Evolutionary conservation across 2,888 invertebrate genomes (phyloP).

Genomic region (Uloborus plumipes): DNA sequence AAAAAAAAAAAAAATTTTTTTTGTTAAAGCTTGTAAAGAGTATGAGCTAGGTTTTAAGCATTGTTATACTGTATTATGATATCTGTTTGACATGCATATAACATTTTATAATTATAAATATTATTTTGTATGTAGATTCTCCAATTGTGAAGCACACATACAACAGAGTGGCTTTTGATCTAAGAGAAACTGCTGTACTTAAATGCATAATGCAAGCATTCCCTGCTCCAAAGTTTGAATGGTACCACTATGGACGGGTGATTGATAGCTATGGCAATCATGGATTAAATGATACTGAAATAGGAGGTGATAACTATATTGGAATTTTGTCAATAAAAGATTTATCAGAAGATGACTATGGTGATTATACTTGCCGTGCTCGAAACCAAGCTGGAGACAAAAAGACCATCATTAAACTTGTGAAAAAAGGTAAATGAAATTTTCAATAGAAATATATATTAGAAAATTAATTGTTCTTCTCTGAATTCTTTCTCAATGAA

Average conservation of each 20-base stretch:
- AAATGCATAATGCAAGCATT: slow-evolving; percentile 91
- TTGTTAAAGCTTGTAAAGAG: too few species aligned
- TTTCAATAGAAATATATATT: too few species aligned
- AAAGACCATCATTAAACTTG: slow-evolving; percentile 78
- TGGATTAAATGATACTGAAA: slow-evolving; percentile 84
- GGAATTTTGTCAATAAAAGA: slow-evolving; percentile 80
- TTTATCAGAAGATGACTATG: slow-evolving; percentile 78
- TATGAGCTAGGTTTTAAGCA: too few species aligned
- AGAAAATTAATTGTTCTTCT: too few species aligned
- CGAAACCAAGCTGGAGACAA: slow-evolving; percentile 80
- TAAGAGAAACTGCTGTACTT: slow-evolving; percentile 87
- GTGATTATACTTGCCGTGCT: slow-evolving; percentile 90
- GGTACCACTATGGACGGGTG: slow-evolving; percentile 74
- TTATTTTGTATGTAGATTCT: slow-evolving; percentile 75
- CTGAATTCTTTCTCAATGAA: too few species aligned
- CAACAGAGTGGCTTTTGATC: slow-evolving; percentile 82
- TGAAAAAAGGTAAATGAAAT: slow-evolving; percentile 78
- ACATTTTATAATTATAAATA: not conserved
- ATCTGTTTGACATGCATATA: not conserved
- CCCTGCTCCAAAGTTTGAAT: slow-evolving; percentile 92
- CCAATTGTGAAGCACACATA: slow-evolving; percentile 84
- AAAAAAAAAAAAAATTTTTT: too few species aligned
- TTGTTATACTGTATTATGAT: too few species aligned
- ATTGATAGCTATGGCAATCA: slow-evolving; percentile 79
- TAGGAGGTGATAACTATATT: slow-evolving; percentile 87